Conservation (phyloP, 2,113 vertebrate species). For the Paracanthobrama guichenoti region DNA sequence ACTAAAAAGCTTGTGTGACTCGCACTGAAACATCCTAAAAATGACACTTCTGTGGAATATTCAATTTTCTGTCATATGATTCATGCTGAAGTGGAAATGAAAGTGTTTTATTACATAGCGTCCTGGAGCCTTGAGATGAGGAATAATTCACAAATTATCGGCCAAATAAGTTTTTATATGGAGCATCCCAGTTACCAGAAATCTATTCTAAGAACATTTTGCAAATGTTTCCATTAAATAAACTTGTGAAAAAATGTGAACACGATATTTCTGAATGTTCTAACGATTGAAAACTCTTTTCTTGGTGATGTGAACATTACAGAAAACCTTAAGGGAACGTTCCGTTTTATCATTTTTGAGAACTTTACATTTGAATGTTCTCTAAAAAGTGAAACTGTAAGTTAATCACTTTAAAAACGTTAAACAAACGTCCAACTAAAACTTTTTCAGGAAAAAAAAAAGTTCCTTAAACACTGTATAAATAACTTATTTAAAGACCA, state of each 20-base stretch:
- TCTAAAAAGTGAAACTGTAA: too few species aligned
- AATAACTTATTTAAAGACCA: background rate
- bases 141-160: background rate
- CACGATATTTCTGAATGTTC: too few species aligned
- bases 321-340: background rate
- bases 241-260: background rate
- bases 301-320: background rate
- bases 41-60: background rate
- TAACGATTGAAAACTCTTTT: background rate
- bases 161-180: background rate
- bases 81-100: background rate
- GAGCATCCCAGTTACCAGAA: background rate
- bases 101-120: background rate
- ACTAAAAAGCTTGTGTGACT: background rate
- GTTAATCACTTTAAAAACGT: too few species aligned
- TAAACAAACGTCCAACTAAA: too few species aligned
- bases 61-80: background rate
- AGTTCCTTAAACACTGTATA: too few species aligned
- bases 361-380: background rate
- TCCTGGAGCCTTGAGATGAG: background rate
- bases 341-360: background rate
- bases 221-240: background rate
- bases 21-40: background rate
- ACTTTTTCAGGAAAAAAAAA: too few species aligned
- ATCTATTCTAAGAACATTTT: background rate